These are phyloP conservation scores for Tokudaia tokunoshimensis DNA, from an alignment of 2,797 vertebrate genomes.

Conservation along the genomic window DNA sequence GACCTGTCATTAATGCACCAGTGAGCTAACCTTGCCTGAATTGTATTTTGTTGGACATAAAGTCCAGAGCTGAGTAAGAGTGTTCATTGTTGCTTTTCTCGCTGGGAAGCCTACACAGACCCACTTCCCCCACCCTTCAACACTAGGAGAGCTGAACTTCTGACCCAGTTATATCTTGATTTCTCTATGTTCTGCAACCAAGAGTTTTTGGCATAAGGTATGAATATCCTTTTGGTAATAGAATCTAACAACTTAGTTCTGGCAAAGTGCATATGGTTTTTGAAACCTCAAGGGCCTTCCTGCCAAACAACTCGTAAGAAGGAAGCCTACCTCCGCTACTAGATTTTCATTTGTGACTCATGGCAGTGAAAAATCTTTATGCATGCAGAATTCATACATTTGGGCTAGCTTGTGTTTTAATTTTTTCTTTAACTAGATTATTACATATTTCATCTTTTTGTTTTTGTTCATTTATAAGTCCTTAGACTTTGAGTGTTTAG, in stretches of 20 bases:
- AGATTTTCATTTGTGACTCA: neutral
- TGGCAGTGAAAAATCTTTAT: neutral
- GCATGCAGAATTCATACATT: too few species aligned
- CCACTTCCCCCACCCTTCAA: neutral
- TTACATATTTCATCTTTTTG: neutral
- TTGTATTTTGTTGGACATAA: neutral
- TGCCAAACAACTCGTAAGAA: neutral
- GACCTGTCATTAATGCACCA: neutral
- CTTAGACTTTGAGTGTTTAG: neutral
- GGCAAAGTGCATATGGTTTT: neutral
- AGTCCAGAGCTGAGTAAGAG: neutral
- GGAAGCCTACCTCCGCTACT: neutral
- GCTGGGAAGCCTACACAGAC: neutral
- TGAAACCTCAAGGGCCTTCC: neutral
- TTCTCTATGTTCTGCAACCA: neutral
- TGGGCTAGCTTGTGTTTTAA: neutral
- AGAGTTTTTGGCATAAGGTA: neutral
- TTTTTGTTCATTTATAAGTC: neutral
- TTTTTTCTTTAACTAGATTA: neutral
- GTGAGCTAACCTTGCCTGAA: neutral
- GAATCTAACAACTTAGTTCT: neutral
- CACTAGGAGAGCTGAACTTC: neutral
- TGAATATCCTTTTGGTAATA: neutral
- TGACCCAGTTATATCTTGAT: neutral
- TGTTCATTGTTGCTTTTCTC: neutral